These are phyloP conservation scores for Ecdyonurus torrentis DNA, from an alignment of 2,888 invertebrate species.

Conservation along the genomic window DNA sequence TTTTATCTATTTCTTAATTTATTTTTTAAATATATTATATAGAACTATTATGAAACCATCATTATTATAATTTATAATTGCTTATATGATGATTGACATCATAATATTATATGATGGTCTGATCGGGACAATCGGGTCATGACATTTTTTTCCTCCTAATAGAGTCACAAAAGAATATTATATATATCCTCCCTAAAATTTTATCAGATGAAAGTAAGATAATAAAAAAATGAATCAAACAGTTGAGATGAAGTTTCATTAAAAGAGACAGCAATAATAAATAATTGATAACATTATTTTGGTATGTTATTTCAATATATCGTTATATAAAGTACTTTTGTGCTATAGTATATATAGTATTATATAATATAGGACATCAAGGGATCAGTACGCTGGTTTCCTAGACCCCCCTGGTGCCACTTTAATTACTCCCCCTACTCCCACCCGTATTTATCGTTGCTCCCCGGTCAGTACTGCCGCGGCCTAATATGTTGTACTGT, in stretches of 20 bases:
- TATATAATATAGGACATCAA: not conserved
- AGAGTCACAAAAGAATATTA: too few relatives aligned
- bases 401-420: not conserved
- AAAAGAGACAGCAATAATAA: not conserved
- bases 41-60: too few relatives aligned
- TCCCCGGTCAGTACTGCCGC: too few relatives aligned
- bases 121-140: too few relatives aligned
- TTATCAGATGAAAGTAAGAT: not conserved
- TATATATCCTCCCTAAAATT: too few relatives aligned
- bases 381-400: not conserved
- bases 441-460: not conserved
- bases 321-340: not conserved
- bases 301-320: not conserved
- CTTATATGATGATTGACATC: too few relatives aligned
- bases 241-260: not conserved
- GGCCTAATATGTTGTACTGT: too few relatives aligned
- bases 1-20: too few relatives aligned
- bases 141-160: too few relatives aligned
- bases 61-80: too few relatives aligned
- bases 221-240: not conserved
- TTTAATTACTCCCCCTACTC: not conserved
- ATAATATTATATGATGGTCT: too few relatives aligned
- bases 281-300: not conserved
- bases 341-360: not conserved
- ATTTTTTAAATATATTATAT: too few relatives aligned